Conservation (phyloP, 2,797 vertebrate species). For the Neosilurus mollespiculum region DNA sequence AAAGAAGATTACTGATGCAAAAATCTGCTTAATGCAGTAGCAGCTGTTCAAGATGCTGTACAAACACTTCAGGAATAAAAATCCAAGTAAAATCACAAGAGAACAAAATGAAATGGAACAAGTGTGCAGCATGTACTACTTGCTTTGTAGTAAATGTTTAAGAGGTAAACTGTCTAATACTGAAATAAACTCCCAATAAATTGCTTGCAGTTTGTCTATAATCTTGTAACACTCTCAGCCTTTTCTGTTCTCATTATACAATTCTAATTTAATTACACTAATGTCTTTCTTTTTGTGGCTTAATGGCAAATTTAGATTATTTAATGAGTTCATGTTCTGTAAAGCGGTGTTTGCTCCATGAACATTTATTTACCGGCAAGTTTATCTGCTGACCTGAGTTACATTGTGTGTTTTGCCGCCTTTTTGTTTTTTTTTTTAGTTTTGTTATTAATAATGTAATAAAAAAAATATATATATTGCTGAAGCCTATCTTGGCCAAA, state of each 20-base stretch:
- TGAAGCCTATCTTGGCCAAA: no score
- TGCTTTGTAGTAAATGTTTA: not conserved
- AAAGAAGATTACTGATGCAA: conserved; percentile 8
- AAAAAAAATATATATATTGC: no score
- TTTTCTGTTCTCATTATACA: not conserved
- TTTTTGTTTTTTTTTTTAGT: no score
- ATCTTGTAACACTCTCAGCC: not conserved
- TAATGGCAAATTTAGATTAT: no score
- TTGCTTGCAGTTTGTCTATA: not conserved
- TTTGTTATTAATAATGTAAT: no score
- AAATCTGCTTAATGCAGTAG: not conserved
- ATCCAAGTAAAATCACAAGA: not conserved
- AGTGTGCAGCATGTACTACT: not conserved
- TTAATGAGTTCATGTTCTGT: no score
- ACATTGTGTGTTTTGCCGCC: no score
- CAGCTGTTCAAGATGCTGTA: not conserved
- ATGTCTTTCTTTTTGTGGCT: no score
- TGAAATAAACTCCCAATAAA: not conserved
- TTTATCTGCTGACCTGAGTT: no score
- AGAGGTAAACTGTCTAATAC: conserved; percentile 5
- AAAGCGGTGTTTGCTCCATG: no score
- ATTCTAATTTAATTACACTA: no score
- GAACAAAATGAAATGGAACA: not conserved
- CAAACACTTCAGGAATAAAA: not conserved
- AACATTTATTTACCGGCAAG: no score